phyloP scores from a whole-genome alignment of 2,888 invertebrate species.

The Polymixis flavicincta region DNA sequence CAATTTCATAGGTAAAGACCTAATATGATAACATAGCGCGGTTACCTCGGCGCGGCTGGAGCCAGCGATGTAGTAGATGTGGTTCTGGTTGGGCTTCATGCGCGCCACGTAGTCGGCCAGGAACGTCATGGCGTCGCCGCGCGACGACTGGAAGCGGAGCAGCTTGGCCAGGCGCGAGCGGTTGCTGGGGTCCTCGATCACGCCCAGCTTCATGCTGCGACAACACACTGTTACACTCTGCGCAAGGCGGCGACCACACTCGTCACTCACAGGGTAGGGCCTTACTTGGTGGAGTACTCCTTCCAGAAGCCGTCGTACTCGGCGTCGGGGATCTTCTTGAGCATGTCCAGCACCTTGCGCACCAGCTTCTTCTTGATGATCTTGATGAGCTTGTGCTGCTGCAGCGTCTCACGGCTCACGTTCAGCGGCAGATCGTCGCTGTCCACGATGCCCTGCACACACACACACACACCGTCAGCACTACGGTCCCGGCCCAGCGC shows the following conservation, averaged over 20 bases:
- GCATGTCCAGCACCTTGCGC: slow-evolving; percentile 99
- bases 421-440: slow-evolving; percentile 99
- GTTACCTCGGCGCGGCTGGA: slow-evolving; percentile 93
- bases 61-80: slow-evolving; percentile 99
- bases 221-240: not conserved
- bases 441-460: slow-evolving; percentile 96
- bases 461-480: not conserved
- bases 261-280: slow-evolving; percentile 32
- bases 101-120: slow-evolving; percentile 97
- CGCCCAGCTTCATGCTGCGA: slow-evolving; percentile 96
- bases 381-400: slow-evolving; percentile 99
- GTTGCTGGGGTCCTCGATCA: slow-evolving; percentile 99
- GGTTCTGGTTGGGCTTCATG: slow-evolving; percentile 98
- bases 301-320: slow-evolving; percentile 99
- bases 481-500: not conserved
- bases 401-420: slow-evolving; percentile 99
- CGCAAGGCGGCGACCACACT: not conserved
- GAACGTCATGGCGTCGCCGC: slow-evolving; percentile 92
- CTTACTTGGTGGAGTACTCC: slow-evolving; percentile 98
- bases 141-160: slow-evolving; percentile 96
- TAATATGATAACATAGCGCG: not conserved
- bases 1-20: too few relatives aligned
- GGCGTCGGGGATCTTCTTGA: slow-evolving; percentile 98
- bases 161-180: slow-evolving; percentile 98
- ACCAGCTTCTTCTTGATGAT: slow-evolving; percentile 99